Conservation (phyloP, 2,113 vertebrate species). For the Xiphophorus couchianus region DNA sequence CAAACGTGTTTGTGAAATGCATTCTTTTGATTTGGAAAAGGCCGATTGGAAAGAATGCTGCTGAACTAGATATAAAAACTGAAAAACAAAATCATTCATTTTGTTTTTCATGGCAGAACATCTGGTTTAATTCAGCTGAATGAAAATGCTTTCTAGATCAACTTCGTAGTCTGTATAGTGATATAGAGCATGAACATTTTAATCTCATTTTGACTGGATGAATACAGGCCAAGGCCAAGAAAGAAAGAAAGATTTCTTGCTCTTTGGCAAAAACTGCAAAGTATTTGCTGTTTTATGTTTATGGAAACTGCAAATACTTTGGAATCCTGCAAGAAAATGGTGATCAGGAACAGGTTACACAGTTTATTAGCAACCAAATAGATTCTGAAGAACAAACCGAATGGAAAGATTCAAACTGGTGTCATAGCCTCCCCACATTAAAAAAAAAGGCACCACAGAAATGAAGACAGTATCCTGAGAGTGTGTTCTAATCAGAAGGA, state of each 20-base stretch:
- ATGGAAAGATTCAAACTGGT: background rate
- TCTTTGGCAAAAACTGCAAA: background rate
- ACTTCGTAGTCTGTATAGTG: background rate
- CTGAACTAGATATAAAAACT: background rate
- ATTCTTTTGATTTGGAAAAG: background rate
- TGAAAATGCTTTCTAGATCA: background rate
- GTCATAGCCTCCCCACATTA: too few relatives aligned
- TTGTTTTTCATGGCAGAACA: background rate
- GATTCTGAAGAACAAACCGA: background rate
- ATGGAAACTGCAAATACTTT: background rate
- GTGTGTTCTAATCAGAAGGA: too few relatives aligned
- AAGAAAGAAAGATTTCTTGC: background rate
- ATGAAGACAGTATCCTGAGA: too few relatives aligned
- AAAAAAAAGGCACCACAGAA: too few relatives aligned
- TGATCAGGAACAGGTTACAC: background rate
- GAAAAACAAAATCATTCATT: background rate
- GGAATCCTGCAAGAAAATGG: background rate
- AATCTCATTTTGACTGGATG: background rate
- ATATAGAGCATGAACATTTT: background rate
- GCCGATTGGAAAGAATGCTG: constrained; percentile 42
- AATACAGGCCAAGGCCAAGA: background rate
- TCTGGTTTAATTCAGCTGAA: background rate
- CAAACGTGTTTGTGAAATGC: background rate
- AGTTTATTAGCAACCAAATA: background rate
- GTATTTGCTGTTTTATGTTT: too few relatives aligned